Evolutionary conservation across 2,797 vertebrate genomes (phyloP).

Genomic region (Intellagama lesueurii): DNA sequence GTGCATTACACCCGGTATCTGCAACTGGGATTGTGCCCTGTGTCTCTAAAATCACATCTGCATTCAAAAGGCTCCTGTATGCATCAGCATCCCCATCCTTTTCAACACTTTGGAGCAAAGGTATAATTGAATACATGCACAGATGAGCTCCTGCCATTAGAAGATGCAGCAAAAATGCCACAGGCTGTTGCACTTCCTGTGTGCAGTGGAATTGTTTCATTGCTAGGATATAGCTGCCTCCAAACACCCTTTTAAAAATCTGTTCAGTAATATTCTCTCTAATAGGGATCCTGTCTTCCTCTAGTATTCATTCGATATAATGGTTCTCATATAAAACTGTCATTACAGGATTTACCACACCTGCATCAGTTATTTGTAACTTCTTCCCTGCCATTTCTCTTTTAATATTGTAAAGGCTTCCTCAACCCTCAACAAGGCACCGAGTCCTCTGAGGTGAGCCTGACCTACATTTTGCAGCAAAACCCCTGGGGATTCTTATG

Average conservation of each 20-base stretch:
- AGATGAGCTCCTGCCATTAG: background rate
- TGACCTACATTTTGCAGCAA: conserved; percentile 38
- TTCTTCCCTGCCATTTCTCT: conserved; percentile 14
- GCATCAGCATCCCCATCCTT: too few relatives aligned
- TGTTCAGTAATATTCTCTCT: background rate
- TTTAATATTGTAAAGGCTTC: background rate
- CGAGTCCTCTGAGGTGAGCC: conserved; percentile 10
- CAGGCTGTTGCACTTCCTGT: background rate
- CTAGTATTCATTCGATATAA: background rate
- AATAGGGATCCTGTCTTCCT: background rate
- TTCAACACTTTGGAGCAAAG: background rate
- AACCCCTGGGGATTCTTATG: background rate
- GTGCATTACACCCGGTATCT: too few relatives aligned
- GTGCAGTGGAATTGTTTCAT: too few relatives aligned
- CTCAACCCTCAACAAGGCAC: background rate
- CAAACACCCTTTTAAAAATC: background rate
- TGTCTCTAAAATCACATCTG: too few relatives aligned
- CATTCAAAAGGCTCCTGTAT: too few relatives aligned
- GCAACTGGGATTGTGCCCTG: too few relatives aligned
- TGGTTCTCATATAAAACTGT: background rate
- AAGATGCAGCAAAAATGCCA: background rate
- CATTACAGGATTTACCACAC: background rate
- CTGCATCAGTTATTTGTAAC: background rate
- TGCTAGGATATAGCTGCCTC: background rate
- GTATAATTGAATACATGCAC: background rate